phyloP scores from a whole-genome alignment of 2,797 vertebrate genomes.

The Myripristis jacobus region DNA sequence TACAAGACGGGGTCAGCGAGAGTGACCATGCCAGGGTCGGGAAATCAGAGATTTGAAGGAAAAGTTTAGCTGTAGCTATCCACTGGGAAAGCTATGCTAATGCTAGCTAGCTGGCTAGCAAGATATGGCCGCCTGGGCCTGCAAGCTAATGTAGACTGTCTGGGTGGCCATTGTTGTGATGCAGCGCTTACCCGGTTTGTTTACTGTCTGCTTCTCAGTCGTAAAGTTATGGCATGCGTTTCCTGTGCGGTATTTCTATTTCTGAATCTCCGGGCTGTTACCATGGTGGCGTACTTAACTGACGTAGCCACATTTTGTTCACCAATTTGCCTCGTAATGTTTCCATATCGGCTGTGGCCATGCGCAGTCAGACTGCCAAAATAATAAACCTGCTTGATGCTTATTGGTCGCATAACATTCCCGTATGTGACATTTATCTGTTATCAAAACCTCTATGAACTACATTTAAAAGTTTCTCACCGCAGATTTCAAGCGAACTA shows the following conservation, averaged over 20 bases:
- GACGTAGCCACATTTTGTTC: constrained; percentile 63
- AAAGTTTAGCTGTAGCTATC: constrained; percentile 82
- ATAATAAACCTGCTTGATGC: constrained; percentile 69
- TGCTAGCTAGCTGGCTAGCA: constrained; percentile 57
- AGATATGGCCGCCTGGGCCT: constrained; percentile 79
- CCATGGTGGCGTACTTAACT: constrained; percentile 42
- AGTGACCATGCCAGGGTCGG: constrained; percentile 49
- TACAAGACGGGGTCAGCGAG: constrained; percentile 39
- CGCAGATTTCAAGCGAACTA: background rate
- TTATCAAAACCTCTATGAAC: constrained; percentile 16
- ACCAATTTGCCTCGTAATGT: constrained; percentile 67
- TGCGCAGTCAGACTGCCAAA: constrained; percentile 80
- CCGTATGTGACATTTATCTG: constrained; percentile 57
- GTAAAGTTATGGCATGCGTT: constrained; percentile 56
- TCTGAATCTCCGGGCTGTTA: constrained; percentile 18
- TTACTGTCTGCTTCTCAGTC: constrained; percentile 44
- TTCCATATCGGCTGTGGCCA: constrained; percentile 77
- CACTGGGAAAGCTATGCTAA: constrained; percentile 75
- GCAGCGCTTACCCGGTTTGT: constrained; percentile 59
- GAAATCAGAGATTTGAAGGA: constrained; percentile 79
- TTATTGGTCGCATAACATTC: constrained; percentile 67
- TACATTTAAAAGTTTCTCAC: background rate
- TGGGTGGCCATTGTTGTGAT: constrained; percentile 34
- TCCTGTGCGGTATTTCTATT: constrained; percentile 31
- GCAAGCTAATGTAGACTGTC: constrained; percentile 48